Evolutionary conservation across 2,113 vertebrate species (phyloP).

Genomic region (Oceanodroma tethys): DNA sequence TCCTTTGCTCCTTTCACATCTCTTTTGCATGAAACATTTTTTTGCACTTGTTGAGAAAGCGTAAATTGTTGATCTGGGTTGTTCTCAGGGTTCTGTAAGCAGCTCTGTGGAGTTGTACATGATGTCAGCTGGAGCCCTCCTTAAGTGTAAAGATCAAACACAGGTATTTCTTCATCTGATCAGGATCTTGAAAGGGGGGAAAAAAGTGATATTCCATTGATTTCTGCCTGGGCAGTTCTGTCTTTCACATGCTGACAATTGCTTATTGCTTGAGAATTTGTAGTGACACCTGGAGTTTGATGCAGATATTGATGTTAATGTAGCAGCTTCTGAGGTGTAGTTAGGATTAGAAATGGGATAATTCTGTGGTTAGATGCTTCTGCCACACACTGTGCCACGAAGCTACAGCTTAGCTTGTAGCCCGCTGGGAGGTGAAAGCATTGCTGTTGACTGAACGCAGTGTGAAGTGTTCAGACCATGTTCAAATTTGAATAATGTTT

Average conservation of each 20-base stretch:
- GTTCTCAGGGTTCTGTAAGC: background rate
- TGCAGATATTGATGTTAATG: constrained; percentile 11
- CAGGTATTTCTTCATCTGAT: background rate
- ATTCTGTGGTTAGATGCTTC: background rate
- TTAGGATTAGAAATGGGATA: constrained; percentile 10
- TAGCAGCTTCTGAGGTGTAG: background rate
- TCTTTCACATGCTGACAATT: background rate
- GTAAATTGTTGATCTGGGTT: background rate
- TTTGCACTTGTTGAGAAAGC: background rate
- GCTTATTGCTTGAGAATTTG: background rate
- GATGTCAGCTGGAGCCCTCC: background rate
- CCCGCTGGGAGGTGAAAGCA: background rate
- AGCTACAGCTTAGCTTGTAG: background rate
- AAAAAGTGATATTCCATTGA: background rate
- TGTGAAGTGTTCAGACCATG: background rate
- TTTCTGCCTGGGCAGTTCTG: background rate
- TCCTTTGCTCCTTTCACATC: background rate
- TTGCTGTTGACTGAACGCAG: background rate
- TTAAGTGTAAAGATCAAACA: background rate
- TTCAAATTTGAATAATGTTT: background rate
- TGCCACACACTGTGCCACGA: background rate
- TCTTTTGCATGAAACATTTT: background rate
- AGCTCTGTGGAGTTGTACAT: background rate
- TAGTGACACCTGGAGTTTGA: background rate
- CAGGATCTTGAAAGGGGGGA: background rate